phyloP scores from a whole-genome alignment of 1,140 invertebrate species.

The Anoplolepis gracilipes region DNA sequence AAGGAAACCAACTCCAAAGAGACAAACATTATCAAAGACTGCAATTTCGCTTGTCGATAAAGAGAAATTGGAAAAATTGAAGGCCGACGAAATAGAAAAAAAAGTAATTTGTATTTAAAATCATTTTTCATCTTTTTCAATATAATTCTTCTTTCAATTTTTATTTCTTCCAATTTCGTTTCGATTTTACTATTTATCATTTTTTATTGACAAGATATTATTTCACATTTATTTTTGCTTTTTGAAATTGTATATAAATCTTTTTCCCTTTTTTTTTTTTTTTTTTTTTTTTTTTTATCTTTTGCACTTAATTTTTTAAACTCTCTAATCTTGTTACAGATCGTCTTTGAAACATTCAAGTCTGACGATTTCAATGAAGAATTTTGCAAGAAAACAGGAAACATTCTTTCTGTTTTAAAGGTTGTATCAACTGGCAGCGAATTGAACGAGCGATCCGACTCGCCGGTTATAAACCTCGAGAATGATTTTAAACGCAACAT shows the following conservation, averaged over 20 bases:
- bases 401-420: slow-evolving; percentile 57
- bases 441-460: slow-evolving; percentile 64
- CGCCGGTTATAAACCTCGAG: slow-evolving; percentile 66
- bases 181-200: not conserved
- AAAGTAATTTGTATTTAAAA: slow-evolving; percentile 69
- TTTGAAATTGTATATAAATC: not conserved
- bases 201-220: not conserved
- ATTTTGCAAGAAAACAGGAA: slow-evolving; percentile 64
- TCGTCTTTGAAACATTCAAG: slow-evolving; percentile 64
- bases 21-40: slow-evolving; percentile 80
- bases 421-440: slow-evolving; percentile 63
- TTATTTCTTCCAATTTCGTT: not conserved
- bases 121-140: not conserved
- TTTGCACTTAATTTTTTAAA: not conserved
- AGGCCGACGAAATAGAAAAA: slow-evolving; percentile 79
- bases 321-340: slow-evolving; percentile 46
- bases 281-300: not conserved
- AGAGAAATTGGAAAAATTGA: slow-evolving; percentile 80
- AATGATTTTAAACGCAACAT: slow-evolving; percentile 69
- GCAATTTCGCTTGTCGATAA: slow-evolving; percentile 75
- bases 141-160: not conserved
- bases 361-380: slow-evolving; percentile 68
- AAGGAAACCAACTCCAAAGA: slow-evolving; percentile 82
- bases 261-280: not conserved
- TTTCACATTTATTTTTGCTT: not conserved